phyloP scores from a whole-genome alignment of 2,113 vertebrate genomes.

The Poicephalus meyeri region DNA sequence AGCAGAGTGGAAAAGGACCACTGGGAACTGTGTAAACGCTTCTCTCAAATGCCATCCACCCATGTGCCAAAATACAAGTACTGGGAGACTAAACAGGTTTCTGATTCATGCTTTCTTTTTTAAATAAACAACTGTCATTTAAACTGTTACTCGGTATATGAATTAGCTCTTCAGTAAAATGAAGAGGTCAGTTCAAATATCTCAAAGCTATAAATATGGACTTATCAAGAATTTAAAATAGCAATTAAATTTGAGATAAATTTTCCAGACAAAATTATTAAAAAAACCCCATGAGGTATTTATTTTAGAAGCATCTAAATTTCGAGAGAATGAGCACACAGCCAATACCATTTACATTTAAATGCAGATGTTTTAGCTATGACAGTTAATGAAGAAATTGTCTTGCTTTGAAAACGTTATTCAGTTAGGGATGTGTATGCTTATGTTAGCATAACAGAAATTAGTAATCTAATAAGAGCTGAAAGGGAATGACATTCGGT shows the following conservation, averaged over 20 bases:
- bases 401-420: not conserved
- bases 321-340: not conserved
- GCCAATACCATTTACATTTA: not conserved
- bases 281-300: not conserved
- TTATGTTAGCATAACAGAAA: not conserved
- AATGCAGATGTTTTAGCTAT: not conserved
- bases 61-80: not conserved
- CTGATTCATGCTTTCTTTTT: not conserved
- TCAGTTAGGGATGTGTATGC: not conserved
- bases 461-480: not conserved
- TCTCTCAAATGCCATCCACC: not conserved
- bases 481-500: not conserved
- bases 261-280: not conserved
- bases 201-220: not conserved
- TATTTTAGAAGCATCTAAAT: not conserved
- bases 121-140: not conserved
- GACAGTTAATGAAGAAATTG: not conserved
- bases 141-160: not conserved
- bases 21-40: not conserved
- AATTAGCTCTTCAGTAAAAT: not conserved
- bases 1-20: not conserved
- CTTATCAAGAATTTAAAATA: not conserved
- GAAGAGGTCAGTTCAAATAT: not conserved
- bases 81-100: not conserved
- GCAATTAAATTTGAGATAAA: not conserved